Evolutionary conservation across 2,797 vertebrate genomes (phyloP).

Genomic region (Arctocebus calabarensis): DNA sequence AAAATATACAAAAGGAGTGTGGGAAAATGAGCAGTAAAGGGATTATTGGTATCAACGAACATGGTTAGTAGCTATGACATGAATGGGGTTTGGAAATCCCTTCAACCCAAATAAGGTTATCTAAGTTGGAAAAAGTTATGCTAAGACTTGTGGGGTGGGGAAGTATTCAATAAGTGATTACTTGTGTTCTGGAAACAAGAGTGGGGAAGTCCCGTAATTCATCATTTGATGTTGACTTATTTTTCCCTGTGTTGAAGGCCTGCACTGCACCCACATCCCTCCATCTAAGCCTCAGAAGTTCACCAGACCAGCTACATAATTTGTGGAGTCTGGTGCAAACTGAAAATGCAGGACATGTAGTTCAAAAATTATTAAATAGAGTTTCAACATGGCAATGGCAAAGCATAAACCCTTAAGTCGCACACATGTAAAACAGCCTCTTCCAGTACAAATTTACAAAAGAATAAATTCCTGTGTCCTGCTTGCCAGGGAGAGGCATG

Average conservation of each 20-base stretch:
- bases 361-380: background rate
- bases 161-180: background rate
- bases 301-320: background rate
- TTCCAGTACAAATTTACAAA: background rate
- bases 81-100: background rate
- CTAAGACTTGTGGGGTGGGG: background rate
- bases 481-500: background rate
- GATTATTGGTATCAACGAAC: background rate
- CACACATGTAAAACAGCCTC: background rate
- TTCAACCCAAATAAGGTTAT: constrained; percentile 20
- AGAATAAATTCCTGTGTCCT: background rate
- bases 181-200: background rate
- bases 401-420: background rate
- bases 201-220: background rate
- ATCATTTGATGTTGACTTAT: background rate
- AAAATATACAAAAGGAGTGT: background rate
- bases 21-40: background rate
- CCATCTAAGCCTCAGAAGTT: background rate
- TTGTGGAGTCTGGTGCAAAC: background rate
- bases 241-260: background rate
- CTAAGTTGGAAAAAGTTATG: background rate
- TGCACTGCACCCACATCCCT: background rate
- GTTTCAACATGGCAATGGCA: background rate
- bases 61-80: background rate
- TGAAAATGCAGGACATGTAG: background rate